Base-by-base conservation (phyloP, 2,797 vertebrate genomes). In the Centropyge bicolor region DNA sequence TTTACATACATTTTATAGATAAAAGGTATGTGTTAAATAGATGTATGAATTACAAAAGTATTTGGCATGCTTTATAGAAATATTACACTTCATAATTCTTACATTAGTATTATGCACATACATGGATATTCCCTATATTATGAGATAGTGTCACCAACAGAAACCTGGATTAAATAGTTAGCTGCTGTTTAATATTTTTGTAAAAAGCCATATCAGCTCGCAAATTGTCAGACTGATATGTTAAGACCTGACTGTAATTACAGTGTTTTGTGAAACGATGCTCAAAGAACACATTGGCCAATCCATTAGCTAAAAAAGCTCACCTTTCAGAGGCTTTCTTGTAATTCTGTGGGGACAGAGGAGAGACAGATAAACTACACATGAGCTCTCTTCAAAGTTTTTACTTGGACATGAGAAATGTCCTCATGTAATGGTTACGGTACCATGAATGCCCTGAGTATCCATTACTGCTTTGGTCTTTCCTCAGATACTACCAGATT, bases 241-340 rank as follows among this genome's bases (percentile, higher is more conserved):
- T 11, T 22, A 22, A 22, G 4, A 22, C 1, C 11, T 1, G 3
- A 51, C 8, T 20, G 19, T 49, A 51, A n/a, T 51, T 22, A 11
- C 1, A 49, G 10, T 12, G 2, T 51, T 51, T 51, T 51, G n/a
- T 36, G 8, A 35, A 36, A 57, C 10, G 5, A 36, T 35, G 35
- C 16, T 57, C 11, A 19, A 2, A 35, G 31, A 57, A 20, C 31
- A 57, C 27, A 8, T 31, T 9, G 19, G 17, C 12, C 10, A 12
- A 22, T 11, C 5, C 22, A 6, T 52, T 12, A 52, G 4, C 16
- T 57, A 5, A 61, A 41, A 27, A 5, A 63, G 17, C 83, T 64
- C 74, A 93, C 92, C 89, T 73, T 54, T 88, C 70, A 57, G 81
- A 89, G 5, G 83, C 78, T 65, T 56, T 91, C 83, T 91, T 93